These are phyloP conservation scores for Drosophila kurseongensis DNA, from an alignment of 1,140 invertebrate species.

Conservation along the genomic window DNA sequence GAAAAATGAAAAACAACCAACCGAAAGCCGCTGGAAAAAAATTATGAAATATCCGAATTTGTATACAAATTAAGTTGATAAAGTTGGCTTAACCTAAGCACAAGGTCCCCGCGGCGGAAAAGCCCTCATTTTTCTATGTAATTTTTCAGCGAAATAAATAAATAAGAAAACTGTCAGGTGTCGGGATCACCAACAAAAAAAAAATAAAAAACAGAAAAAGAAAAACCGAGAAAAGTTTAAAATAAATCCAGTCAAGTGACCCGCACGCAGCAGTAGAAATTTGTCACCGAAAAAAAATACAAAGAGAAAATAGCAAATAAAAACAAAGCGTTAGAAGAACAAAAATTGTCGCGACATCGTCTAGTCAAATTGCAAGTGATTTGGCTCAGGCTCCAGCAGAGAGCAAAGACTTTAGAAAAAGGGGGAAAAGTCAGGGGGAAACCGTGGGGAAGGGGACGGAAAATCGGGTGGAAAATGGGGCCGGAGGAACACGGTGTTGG, in stretches of 20 bases:
- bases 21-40: conserved; percentile 4
- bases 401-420: conserved; percentile 11
- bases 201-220: conserved; percentile 6
- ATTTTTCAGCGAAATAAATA: conserved; percentile 62
- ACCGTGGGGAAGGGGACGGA: background rate
- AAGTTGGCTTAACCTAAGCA: conserved; percentile 45
- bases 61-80: conserved; percentile 68
- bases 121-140: conserved; percentile 23
- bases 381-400: conserved; percentile 45
- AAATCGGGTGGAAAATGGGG: background rate
- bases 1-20: conserved; percentile 44
- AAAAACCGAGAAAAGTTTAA: conserved; percentile 17
- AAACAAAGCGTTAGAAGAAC: conserved; percentile 18
- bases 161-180: conserved; percentile 57
- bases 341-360: conserved; percentile 58
- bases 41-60: conserved; percentile 52
- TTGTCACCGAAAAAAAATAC: conserved; percentile 17
- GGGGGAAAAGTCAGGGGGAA: background rate
- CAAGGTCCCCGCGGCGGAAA: conserved; percentile 6
- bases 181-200: conserved; percentile 8
- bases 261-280: conserved; percentile 31
- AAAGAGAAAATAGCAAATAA: background rate
- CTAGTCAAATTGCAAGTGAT: conserved; percentile 67
- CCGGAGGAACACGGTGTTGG: background rate
- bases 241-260: conserved; percentile 29